Percentiles rank a stretch among this genome's conserved stretches.
Conservation (phyloP, 2,113 vertebrate genomes). For the Chloropsis cyanopogon region DNA sequence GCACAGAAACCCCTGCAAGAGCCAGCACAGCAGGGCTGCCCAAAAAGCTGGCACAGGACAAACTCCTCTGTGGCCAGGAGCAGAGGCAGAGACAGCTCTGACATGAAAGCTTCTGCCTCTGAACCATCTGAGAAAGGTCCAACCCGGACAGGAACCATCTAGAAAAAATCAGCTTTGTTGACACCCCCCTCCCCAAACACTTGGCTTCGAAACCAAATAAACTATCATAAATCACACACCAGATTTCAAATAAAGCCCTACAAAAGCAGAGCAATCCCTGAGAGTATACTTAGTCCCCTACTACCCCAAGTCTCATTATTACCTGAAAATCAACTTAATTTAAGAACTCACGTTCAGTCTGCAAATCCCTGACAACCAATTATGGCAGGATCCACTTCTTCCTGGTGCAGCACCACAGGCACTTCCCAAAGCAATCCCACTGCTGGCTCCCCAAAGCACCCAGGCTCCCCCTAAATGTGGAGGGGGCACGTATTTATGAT, state of each 20-base stretch:
- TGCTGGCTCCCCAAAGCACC: rapidly evolving
- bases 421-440: neutral
- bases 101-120: neutral
- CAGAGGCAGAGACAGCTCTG: neutral
- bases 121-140: neutral
- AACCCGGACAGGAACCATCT: neutral
- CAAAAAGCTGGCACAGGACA: neutral
- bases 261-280: neutral
- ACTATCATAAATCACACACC: neutral
- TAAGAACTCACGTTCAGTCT: neutral
- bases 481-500: neutral
- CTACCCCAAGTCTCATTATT: neutral
- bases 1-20: neutral
- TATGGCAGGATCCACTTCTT: neutral
- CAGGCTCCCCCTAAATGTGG: rapidly evolving
- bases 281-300: neutral
- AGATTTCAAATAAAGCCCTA: neutral
- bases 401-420: neutral
- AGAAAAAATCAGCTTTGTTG: neutral
- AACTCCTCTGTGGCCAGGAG: neutral
- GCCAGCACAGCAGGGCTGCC: neutral
- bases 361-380: neutral
- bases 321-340: neutral
- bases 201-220: neutral
- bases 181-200: rapidly evolving